These are phyloP conservation scores for Piprites chloris DNA, from an alignment of 2,113 vertebrate genomes.

Conservation along the genomic window DNA sequence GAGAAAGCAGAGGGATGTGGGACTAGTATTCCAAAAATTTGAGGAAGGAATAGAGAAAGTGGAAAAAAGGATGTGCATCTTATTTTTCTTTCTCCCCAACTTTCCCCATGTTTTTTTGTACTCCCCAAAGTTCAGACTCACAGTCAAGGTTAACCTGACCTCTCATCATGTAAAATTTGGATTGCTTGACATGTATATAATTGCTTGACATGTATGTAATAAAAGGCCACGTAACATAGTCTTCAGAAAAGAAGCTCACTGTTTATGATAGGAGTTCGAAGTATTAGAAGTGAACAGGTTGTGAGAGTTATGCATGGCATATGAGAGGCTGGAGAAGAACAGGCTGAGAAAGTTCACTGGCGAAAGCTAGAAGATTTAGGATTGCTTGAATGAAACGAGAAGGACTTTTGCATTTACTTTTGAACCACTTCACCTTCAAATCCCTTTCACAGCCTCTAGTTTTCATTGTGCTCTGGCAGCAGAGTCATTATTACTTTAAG, in stretches of 20 bases:
- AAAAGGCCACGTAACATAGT: neutral
- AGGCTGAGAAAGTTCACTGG: neutral
- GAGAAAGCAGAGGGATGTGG: neutral
- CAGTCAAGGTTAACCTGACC: neutral
- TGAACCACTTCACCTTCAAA: neutral
- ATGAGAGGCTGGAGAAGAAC: neutral
- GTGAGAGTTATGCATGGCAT: neutral
- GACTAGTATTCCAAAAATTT: neutral
- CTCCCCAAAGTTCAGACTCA: neutral
- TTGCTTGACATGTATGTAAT: neutral
- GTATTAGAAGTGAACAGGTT: neutral
- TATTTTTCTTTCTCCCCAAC: accelerated
- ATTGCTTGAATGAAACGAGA: neutral
- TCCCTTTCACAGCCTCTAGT: neutral
- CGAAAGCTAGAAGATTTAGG: neutral
- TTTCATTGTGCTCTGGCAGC: neutral
- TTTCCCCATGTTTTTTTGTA: accelerated
- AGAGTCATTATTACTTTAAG: neutral
- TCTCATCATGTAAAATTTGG: neutral
- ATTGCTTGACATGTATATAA: neutral
- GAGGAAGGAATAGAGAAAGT: neutral
- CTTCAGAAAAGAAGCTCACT: neutral
- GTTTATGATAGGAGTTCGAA: neutral
- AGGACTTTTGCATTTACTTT: neutral
- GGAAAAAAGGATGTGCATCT: neutral